phyloP scores from a whole-genome alignment of 2,888 invertebrate genomes.

The Chorisops tibialis region DNA sequence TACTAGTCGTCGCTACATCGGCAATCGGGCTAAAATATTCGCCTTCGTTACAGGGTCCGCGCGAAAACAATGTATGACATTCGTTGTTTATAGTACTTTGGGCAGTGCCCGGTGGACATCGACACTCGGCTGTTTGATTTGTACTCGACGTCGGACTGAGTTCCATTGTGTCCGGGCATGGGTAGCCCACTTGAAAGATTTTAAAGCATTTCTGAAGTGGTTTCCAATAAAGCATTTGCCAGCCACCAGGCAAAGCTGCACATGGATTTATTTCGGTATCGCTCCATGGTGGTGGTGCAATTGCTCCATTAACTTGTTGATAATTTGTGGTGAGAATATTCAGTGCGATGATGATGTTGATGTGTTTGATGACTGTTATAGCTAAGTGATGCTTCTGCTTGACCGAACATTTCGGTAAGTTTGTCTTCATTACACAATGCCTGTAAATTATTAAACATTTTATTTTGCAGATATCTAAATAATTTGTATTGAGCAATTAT shows the following conservation, averaged over 20 bases:
- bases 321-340: neutral
- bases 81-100: conserved; percentile 65
- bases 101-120: conserved; percentile 77
- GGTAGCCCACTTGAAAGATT: conserved; percentile 78
- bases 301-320: conserved; percentile 1
- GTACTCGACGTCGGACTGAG: conserved; percentile 59
- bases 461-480: no score
- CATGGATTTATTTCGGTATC: conserved; percentile 79
- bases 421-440: conserved; percentile 19
- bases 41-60: conserved; percentile 69
- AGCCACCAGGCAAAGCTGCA: conserved; percentile 73
- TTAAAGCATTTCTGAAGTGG: conserved; percentile 80
- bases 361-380: neutral
- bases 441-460: no score
- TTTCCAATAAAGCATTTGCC: conserved; percentile 84
- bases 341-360: conserved; percentile 6
- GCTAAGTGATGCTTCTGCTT: no score
- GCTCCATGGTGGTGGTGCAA: conserved; percentile 76
- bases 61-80: conserved; percentile 71
- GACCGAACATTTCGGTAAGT: conserved; percentile 2
- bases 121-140: conserved; percentile 70
- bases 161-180: conserved; percentile 83
- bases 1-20: conserved; percentile 39
- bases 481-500: no score
- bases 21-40: conserved; percentile 72